phyloP scores from a whole-genome alignment of 2,113 vertebrate genomes.

The Chloropsis hardwickii region DNA sequence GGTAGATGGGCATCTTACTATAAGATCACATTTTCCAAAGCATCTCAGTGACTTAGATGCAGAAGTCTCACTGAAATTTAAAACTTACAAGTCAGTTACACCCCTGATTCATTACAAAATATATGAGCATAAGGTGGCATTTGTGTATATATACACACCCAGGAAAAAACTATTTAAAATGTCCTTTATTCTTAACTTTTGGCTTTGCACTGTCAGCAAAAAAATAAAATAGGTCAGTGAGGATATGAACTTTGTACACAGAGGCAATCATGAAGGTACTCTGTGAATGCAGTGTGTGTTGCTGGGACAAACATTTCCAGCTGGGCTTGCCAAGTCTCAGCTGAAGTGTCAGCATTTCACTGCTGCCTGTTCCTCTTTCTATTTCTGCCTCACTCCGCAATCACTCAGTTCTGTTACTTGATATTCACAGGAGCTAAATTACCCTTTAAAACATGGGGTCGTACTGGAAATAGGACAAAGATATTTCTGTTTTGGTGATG shows the following conservation, averaged over 20 bases:
- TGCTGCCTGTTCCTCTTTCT: constrained; percentile 53
- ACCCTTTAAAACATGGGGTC: constrained; percentile 2
- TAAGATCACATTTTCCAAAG: neutral
- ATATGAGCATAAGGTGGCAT: neutral
- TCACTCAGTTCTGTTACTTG: constrained; percentile 17
- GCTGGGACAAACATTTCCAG: constrained; percentile 39
- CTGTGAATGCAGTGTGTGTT: neutral
- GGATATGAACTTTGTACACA: neutral
- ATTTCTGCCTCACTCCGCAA: constrained; percentile 23
- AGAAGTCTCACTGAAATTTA: neutral
- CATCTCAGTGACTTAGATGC: neutral
- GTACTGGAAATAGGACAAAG: neutral
- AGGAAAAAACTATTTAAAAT: neutral
- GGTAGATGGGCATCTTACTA: neutral
- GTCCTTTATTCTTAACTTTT: neutral
- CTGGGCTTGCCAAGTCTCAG: constrained; percentile 13
- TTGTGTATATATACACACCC: neutral
- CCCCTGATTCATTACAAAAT: neutral
- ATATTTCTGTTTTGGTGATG: neutral
- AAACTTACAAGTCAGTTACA: neutral
- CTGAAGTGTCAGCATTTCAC: constrained; percentile 11
- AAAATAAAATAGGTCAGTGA: neutral
- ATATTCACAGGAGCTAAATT: constrained; percentile 7
- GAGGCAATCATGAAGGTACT: neutral
- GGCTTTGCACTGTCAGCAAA: neutral